Evolutionary conservation across 2,113 vertebrate genomes (phyloP).

Genomic region (Ammodytes marinus): DNA sequence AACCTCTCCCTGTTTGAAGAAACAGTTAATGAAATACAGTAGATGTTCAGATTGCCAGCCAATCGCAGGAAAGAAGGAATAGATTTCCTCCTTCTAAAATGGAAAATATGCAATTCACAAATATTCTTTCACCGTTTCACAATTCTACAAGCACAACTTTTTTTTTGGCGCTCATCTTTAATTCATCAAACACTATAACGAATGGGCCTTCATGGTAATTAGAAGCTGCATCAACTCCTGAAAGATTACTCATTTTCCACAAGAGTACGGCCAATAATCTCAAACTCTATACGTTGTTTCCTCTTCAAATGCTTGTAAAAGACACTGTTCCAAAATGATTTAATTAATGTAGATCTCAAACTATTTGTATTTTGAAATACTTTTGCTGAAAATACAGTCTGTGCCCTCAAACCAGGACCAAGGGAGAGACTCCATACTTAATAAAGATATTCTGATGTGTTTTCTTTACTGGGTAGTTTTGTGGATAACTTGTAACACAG

Average conservation of each 20-base stretch:
- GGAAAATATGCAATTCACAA: constrained; percentile 3
- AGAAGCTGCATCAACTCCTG: neutral
- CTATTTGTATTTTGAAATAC: constrained; percentile 75
- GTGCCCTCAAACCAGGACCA: constrained; percentile 10
- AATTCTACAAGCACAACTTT: neutral
- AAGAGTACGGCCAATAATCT: neutral
- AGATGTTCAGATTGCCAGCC: constrained; percentile 11
- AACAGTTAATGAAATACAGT: neutral
- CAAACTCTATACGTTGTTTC: constrained; percentile 29
- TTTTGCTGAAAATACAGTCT: constrained; percentile 57
- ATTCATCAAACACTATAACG: constrained; percentile 4
- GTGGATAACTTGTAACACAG: neutral
- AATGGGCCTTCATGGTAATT: neutral
- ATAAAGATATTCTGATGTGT: constrained; percentile 73
- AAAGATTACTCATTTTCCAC: neutral
- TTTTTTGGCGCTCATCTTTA: constrained; percentile 11
- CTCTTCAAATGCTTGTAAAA: constrained; percentile 43
- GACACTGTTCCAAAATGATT: constrained; percentile 36
- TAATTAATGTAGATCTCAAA: constrained; percentile 62
- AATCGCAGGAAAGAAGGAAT: constrained; percentile 15
- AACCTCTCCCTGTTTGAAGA: constrained; percentile 4
- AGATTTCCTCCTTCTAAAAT: constrained; percentile 6
- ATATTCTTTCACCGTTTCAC: neutral
- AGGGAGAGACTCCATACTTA: constrained; percentile 48
- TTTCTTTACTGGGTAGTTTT: constrained; percentile 10